Percentiles rank a stretch among this genome's conserved stretches.
phyloP scores from a whole-genome alignment of 2,888 invertebrate genomes.

The Leucoma salicis region DNA sequence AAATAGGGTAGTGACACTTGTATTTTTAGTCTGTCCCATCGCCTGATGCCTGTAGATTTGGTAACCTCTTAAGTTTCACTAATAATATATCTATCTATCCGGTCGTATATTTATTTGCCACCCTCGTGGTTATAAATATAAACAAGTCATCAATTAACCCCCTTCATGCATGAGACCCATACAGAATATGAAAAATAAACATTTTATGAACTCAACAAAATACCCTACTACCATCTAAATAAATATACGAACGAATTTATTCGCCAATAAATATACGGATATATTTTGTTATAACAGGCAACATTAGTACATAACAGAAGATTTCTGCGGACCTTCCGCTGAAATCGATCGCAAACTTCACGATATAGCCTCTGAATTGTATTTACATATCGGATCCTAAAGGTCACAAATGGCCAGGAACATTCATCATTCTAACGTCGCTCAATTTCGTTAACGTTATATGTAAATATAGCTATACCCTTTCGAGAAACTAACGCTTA shows the following conservation, averaged over 20 bases:
- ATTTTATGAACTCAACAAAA: background rate
- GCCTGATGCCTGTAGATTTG: too few species aligned
- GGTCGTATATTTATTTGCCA: too few species aligned
- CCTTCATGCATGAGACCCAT: background rate
- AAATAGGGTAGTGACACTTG: too few species aligned
- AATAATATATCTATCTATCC: too few species aligned
- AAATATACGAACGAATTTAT: constrained; percentile 6
- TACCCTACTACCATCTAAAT: background rate
- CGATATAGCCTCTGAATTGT: constrained; percentile 33
- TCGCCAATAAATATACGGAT: constrained; percentile 27
- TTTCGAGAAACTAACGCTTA: constrained; percentile 28
- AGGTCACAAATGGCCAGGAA: constrained; percentile 44
- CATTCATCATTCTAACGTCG: constrained; percentile 51
- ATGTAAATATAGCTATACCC: constrained; percentile 39
- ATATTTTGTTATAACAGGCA: constrained; percentile 28
- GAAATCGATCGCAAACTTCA: constrained; percentile 35
- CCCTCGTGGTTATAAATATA: too few species aligned
- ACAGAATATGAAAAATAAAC: background rate
- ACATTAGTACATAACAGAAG: background rate
- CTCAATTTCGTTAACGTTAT: constrained; percentile 49
- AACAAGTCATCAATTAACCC: too few species aligned
- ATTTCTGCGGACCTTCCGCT: background rate
- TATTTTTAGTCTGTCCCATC: too few species aligned
- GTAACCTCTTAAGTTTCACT: too few species aligned
- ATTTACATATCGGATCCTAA: constrained; percentile 48